Conservation (phyloP, 2,113 vertebrate genomes). For the Sigmodon hispidus region DNA sequence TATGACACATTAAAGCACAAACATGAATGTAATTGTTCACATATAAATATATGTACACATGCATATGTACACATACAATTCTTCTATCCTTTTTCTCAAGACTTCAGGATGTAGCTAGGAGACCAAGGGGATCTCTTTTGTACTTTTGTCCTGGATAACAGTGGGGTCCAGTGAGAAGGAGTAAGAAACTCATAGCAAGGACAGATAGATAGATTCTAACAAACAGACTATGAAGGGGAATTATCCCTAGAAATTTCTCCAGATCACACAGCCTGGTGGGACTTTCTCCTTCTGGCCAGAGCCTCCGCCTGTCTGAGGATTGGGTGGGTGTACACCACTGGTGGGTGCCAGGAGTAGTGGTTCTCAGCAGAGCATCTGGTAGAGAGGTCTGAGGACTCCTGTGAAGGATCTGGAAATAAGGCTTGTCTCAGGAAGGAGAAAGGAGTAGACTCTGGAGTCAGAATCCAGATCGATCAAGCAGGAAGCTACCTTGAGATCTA, state of each 20-base stretch:
- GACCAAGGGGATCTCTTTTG: not conserved
- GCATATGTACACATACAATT: not conserved
- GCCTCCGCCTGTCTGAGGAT: not conserved
- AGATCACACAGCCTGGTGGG: not conserved
- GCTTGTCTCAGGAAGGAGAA: not conserved
- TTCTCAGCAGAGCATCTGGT: not conserved
- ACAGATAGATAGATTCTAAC: not conserved
- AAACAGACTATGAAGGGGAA: not conserved
- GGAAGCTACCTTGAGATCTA: not conserved
- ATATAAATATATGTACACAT: not conserved
- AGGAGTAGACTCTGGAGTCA: not conserved
- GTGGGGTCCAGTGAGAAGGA: not conserved
- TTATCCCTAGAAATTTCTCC: not conserved
- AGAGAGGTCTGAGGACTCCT: not conserved
- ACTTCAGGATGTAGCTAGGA: not conserved
- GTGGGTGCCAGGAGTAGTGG: not conserved
- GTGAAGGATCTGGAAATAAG: not conserved
- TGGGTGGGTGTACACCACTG: not conserved
- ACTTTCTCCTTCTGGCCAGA: too few species aligned
- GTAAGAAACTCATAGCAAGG: not conserved
- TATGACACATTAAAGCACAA: not conserved
- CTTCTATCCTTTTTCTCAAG: not conserved
- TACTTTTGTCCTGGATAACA: not conserved
- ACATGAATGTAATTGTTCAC: not conserved
- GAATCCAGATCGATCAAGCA: not conserved